Base-by-base conservation (phyloP, 2,113 vertebrate species). In the Epinephelus fuscoguttatus region DNA sequence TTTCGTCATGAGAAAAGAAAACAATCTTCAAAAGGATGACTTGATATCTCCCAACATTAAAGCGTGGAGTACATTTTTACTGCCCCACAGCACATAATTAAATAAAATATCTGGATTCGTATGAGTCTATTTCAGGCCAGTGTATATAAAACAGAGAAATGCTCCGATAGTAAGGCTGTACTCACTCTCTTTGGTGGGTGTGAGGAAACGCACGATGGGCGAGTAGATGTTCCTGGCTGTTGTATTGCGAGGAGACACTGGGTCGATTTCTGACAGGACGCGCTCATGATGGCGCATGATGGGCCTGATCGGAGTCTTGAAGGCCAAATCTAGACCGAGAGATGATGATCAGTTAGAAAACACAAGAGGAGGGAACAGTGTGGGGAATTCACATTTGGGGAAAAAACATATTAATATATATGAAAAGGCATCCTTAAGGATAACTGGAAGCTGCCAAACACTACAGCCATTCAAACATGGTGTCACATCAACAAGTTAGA, bases 111-210 rank as follows among this genome's bases (percentile, higher is more conserved):
- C 9, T n/a, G n/a, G 5, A 61, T 45, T 52, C 6, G 52, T 25
- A 4, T 3, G n/a, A 6, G 21, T 53, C 4, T 7, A 47, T 59
- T 63, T 52, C 19, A 73, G 18, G 10, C 56, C 9, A 13, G 0
- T 1, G 12, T 6, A 4, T n/a, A 30, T 2, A 21, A 4, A 33
- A 27, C 15, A 23, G 6, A 70, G 2, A 15, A 19, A 14, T 19
- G 9, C 14, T 56, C n/a, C 6, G 30, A 13, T 42, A 27, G 42
- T 1, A 4, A 30, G 30, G 25, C 30, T 68, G 12, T 57, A 94
- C 95, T 94, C 62, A 96, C 95, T 91, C 81, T 94, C 93, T 90
- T 95, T 95, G 71, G 88, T 92, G 42, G 95, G 95, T 8, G 95
- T 93, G 81, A 96, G 91, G 78, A 96, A 96, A 52, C 89, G 94